Conservation (phyloP, 1,140 invertebrate genomes). For the Drosophila lini region DNA sequence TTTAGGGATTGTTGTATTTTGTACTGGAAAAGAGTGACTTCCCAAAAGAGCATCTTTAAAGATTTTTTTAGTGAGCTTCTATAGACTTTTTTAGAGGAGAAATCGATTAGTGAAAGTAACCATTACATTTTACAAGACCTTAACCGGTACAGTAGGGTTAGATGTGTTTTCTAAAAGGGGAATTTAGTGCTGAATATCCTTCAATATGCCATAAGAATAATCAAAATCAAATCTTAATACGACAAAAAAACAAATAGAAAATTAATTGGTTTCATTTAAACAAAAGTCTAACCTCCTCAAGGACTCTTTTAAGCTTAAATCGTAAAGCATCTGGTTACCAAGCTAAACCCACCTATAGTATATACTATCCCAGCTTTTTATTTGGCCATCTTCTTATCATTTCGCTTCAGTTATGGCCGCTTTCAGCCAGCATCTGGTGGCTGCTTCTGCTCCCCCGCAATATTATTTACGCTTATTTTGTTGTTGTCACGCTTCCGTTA, state of each 20-base stretch:
- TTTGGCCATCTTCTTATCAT: slow-evolving; percentile 1
- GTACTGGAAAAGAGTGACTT: background rate
- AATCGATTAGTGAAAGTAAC: too few species aligned
- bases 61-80: background rate
- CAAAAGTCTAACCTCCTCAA: background rate
- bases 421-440: slow-evolving; percentile 1
- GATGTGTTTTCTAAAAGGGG: too few species aligned
- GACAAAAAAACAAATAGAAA: background rate
- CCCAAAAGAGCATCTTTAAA: background rate
- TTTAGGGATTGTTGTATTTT: background rate
- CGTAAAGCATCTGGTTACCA: background rate
- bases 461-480: slow-evolving; percentile 53
- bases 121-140: too few species aligned
- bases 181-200: background rate
- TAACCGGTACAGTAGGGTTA: background rate
- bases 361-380: background rate
- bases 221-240: background rate
- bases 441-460: slow-evolving; percentile 14
- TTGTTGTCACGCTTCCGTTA: slow-evolving; percentile 66
- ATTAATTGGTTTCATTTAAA: background rate
- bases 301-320: background rate
- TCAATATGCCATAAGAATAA: background rate
- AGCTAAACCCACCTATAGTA: background rate
- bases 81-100: too few species aligned
- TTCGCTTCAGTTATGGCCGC: slow-evolving; percentile 1